Base-by-base conservation (phyloP, 2,113 vertebrate species). In the Alligator sinensis region DNA sequence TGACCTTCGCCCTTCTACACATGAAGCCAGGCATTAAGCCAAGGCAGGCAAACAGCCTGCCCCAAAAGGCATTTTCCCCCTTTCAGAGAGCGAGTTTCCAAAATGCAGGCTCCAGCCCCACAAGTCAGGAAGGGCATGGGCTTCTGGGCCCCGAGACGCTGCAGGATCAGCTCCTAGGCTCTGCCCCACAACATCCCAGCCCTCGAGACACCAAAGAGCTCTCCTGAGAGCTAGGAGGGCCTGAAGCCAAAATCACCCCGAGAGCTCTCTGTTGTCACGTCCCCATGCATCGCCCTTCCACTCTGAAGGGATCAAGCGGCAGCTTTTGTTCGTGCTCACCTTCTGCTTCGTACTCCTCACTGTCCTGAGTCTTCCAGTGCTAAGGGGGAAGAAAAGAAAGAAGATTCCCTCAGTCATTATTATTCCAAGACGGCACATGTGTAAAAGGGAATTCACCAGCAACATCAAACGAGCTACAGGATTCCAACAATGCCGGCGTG, bases 341-440 rank as follows among this genome's bases (percentile, higher is more conserved):
- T 97, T 99, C 99, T 0, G 99, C 99, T 95, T 99, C 99, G 12
- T 99, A 99, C 88, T 99, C 99, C 93, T 99, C 99, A 11, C 98
- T 97, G 95, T 77, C 97, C 4, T 94, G 97, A 0, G 97, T 91
- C 86, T 99, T 98, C 99, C 99, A 99, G 96, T 93, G 98, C 99
- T 99, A 96, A 15, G 80, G 84, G 94, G 55, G 90, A 89, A 90
- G 95, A 94, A 64, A 92, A 86, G 30, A 25, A 59, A 34, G 57
- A 18, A 60, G 88, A 63, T 28, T 47, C 27, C 58, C 6, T 0
- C 1, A 57, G 77, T 94, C 84, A 84, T 63, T 61, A 55, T 84
- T 14, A 0, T 1, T 68, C 84, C 47, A 66, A 82, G 81, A 57
- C 93, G 86, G 57, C 22, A 19, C 75, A 27, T 2, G 0, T 28